Base-by-base conservation (phyloP, 2,888 invertebrate genomes). In the Anthrax anthrax region DNA sequence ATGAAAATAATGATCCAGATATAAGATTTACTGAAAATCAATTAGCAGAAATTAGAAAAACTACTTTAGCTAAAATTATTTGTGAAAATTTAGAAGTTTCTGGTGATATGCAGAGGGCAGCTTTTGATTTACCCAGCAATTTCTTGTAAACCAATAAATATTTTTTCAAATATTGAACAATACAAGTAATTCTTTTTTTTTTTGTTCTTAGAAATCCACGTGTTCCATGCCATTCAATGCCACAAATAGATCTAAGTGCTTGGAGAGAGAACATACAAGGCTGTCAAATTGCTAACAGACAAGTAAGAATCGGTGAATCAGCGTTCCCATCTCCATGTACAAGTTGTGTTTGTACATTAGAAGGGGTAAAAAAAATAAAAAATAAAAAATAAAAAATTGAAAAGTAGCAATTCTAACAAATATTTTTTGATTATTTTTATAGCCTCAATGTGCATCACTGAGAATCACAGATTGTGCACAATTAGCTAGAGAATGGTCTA, bases 271-370 rank as follows among this genome's bases (percentile, higher is more conserved):
- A 79, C 47, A 75, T 80, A 0, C 80, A 82, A 53, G 87, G 87
- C 14, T 90, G 90, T 58, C 78, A 84, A 44, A 86, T 90, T 55
- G 86, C 84, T 2, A 85, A 80, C 39, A 75, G 82, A 29, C 80
- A 81, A 48, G 81, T 89, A 8, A 76, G 80, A 6, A 76, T 88
- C 6, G 89, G 90, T 1, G 84, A 84, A 52, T 84, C 86, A 0
- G 85, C 85, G 18, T 84, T 90, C 69, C 88, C 89, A 0, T 81
- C 85, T n/a, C 90, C 90, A 3, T 91, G 90, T 62, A 90, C 88
- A 1, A 87, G 87, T 46, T 91, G 90, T 60, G 81, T 89, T 49
- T 91, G 90, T 60, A 83, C 87, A 10, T 70, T 73, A 17, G 87
- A 89, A 69, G 90, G 90, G 61, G 88, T 89, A 70, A 79, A 79